A percentile compares a stretch with the other conserved stretches of the same genome.
Conservation (phyloP, 92 coral and sea anemone genomes). For the Bergia sp. region DNA sequence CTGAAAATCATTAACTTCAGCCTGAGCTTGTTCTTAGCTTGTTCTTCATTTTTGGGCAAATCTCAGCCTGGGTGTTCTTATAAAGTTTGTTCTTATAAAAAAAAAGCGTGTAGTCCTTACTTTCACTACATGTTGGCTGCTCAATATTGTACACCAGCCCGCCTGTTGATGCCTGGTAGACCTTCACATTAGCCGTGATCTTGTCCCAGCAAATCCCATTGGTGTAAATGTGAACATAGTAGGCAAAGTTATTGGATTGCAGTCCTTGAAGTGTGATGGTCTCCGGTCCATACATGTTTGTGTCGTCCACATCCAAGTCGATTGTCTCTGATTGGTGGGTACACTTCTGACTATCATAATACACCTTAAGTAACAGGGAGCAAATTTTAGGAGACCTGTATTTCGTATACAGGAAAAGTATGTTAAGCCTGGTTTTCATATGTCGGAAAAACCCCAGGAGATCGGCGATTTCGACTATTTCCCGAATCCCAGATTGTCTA, state of each 20-base stretch:
- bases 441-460: too few relatives aligned
- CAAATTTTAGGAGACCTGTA: background rate
- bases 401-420: too few relatives aligned
- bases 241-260: constrained; percentile 74
- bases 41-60: too few relatives aligned
- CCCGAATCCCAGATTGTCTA: too few relatives aligned
- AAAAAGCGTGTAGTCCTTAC: constrained; percentile 39
- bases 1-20: too few relatives aligned
- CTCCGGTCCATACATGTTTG: constrained; percentile 88
- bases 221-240: constrained; percentile 81
- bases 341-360: constrained; percentile 67
- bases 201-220: constrained; percentile 85
- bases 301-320: constrained; percentile 83
- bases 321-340: constrained; percentile 70
- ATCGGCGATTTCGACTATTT: too few relatives aligned
- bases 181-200: constrained; percentile 78
- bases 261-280: constrained; percentile 76
- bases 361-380: constrained; percentile 52
- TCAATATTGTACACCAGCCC: constrained; percentile 77
- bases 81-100: too few relatives aligned
- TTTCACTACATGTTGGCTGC: constrained; percentile 82
- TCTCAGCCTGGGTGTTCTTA: too few relatives aligned
- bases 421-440: too few relatives aligned
- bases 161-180: constrained; percentile 84
- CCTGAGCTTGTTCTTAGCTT: too few relatives aligned